Percentiles rank a stretch among this genome's conserved stretches.
phyloP scores from a whole-genome alignment of 2,888 invertebrate genomes.

The Drosophila merina region DNA sequence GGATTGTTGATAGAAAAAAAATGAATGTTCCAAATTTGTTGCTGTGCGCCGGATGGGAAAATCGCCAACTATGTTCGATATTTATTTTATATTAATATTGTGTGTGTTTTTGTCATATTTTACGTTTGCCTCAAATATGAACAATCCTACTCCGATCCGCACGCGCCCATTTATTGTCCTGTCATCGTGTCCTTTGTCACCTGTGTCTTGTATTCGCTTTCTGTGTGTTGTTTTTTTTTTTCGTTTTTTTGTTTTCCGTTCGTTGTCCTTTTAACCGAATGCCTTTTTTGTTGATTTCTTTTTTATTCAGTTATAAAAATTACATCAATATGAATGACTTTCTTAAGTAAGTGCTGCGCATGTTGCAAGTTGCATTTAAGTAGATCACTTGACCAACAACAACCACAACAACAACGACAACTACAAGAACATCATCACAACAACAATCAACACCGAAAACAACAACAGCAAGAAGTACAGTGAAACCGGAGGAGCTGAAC shows the following conservation, averaged over 20 bases:
- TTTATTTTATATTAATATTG: neutral
- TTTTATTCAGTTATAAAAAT: constrained; percentile 82
- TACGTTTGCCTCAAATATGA: constrained; percentile 6
- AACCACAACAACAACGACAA: constrained; percentile 28
- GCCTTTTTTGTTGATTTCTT: constrained; percentile 50
- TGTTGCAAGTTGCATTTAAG: constrained; percentile 48
- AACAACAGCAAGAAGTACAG: constrained; percentile 8
- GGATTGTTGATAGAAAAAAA: constrained; percentile 33
- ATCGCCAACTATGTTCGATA: neutral
- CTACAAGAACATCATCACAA: constrained; percentile 20
- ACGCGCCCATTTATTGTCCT: constrained; percentile 2
- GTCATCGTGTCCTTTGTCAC: neutral
- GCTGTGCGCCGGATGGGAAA: constrained; percentile 1
- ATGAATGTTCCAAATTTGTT: neutral
- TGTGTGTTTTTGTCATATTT: neutral
- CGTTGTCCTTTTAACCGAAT: constrained; percentile 38
- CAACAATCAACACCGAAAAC: constrained; percentile 18
- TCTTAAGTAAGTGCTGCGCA: constrained; percentile 77
- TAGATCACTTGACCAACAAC: constrained; percentile 24
- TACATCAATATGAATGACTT: constrained; percentile 83
- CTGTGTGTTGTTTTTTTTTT: constrained; percentile 24
- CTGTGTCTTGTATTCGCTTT: constrained; percentile 2
- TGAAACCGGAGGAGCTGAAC: neutral
- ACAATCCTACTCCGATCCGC: constrained; percentile 14
- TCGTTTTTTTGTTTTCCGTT: constrained; percentile 22